Evolutionary conservation across 2,888 invertebrate species (phyloP).

Genomic region (Ectemnius continuus): DNA sequence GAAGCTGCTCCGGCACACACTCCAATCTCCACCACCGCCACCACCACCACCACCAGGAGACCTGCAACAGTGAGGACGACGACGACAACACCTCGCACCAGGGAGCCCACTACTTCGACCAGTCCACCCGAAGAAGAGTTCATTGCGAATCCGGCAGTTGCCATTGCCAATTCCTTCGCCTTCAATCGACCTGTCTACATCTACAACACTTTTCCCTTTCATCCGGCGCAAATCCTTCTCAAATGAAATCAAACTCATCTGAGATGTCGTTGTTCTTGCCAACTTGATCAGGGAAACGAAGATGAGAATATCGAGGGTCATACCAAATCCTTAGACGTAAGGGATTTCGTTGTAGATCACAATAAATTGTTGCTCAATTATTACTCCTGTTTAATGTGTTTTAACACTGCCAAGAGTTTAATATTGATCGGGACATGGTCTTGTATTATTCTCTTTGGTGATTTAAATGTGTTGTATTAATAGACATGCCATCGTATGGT

Average conservation of each 20-base stretch:
- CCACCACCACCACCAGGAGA: conserved; percentile 47
- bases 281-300: too few relatives aligned
- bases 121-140: conserved; percentile 61
- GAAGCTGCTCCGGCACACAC: conserved; percentile 46
- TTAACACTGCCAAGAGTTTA: too few relatives aligned
- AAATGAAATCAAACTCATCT: conserved; percentile 11
- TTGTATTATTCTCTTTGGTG: too few relatives aligned
- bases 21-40: conserved; percentile 42
- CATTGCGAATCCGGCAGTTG: conserved; percentile 69
- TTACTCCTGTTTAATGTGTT: too few relatives aligned
- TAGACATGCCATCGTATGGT: too few relatives aligned
- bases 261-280: too few relatives aligned
- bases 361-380: too few relatives aligned
- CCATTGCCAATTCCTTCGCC: conserved; percentile 75
- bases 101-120: conserved; percentile 62
- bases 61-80: conserved; percentile 51
- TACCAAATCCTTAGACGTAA: too few relatives aligned
- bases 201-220: conserved; percentile 69
- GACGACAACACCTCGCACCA: conserved; percentile 68
- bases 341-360: too few relatives aligned
- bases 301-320: too few relatives aligned
- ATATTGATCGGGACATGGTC: too few relatives aligned
- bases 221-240: conserved; percentile 50
- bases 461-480: too few relatives aligned
- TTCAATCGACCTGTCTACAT: conserved; percentile 75